These are phyloP conservation scores for Crossaster papposus DNA, from an alignment of 53 echinoderm and acorn worm species.

Conservation along the genomic window DNA sequence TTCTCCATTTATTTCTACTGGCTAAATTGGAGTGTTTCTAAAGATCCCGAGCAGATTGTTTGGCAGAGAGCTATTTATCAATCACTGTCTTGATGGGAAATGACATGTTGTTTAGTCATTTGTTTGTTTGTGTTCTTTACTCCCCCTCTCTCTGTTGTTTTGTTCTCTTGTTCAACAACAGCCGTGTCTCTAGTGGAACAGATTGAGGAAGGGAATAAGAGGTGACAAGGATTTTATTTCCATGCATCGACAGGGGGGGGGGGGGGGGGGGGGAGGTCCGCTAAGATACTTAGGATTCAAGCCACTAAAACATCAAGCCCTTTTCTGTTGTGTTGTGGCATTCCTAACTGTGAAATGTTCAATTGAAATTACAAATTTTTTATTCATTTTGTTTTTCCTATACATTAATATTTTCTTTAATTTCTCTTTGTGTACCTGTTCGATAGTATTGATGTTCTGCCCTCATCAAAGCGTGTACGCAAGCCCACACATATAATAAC, in stretches of 20 bases:
- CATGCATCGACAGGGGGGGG: too few relatives aligned
- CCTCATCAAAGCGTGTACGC: background rate
- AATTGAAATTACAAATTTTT: too few relatives aligned
- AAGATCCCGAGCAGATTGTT: constrained; percentile 28
- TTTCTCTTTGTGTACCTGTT: background rate
- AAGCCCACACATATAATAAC: background rate
- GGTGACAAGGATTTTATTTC: too few relatives aligned
- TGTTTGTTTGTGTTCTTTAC: constrained; percentile 6
- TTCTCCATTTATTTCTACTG: background rate
- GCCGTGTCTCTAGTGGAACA: background rate
- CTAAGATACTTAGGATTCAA: too few relatives aligned
- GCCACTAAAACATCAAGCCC: too few relatives aligned
- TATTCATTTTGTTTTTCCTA: background rate
- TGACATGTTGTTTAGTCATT: constrained; percentile 23
- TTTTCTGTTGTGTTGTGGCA: too few relatives aligned
- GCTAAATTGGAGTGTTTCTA: constrained; percentile 39
- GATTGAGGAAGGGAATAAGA: background rate
- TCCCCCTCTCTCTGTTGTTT: background rate
- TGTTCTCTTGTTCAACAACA: too few relatives aligned
- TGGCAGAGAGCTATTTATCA: constrained; percentile 38
- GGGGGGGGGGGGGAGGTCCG: too few relatives aligned
- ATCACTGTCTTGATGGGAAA: constrained; percentile 27
- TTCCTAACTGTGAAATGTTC: too few relatives aligned
- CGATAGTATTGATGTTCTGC: background rate
- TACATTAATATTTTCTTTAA: background rate